Conservation (phyloP, 2,113 vertebrate species). For the Corythoichthys haematopterus region DNA sequence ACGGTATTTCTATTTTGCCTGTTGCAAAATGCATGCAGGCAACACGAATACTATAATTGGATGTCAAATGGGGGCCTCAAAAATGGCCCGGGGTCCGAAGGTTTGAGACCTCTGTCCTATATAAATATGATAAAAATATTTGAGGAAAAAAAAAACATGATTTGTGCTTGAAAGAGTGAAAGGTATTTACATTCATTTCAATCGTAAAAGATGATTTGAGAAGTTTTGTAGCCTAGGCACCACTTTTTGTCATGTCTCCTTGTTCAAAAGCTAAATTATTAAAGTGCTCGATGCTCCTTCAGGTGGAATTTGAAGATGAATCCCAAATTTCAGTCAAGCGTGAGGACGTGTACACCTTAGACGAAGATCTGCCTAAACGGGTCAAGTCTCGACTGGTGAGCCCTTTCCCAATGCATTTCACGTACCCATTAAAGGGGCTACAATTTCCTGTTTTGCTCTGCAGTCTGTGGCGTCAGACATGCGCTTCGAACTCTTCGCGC, state of each 20-base stretch:
- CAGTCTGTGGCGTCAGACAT: constrained; percentile 97
- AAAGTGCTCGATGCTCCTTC: neutral
- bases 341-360: constrained; percentile 90
- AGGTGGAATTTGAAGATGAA: constrained; percentile 97
- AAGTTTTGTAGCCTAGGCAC: too few species aligned
- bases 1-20: too few species aligned
- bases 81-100: too few species aligned
- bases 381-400: constrained; percentile 89
- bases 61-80: too few species aligned
- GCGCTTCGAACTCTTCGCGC: constrained; percentile 92
- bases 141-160: too few species aligned
- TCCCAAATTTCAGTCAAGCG: constrained; percentile 88
- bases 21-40: too few species aligned
- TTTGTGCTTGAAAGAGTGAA: too few species aligned
- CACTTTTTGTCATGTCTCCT: neutral
- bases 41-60: too few species aligned
- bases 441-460: neutral
- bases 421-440: neutral
- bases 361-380: constrained; percentile 93
- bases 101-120: too few species aligned
- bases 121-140: too few species aligned
- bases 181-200: too few species aligned
- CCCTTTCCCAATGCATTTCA: neutral
- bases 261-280: neutral
- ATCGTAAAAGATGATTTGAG: too few species aligned